These are phyloP conservation scores for Microplitis mediator DNA, from an alignment of 1,140 invertebrate genomes.

Conservation along the genomic window DNA sequence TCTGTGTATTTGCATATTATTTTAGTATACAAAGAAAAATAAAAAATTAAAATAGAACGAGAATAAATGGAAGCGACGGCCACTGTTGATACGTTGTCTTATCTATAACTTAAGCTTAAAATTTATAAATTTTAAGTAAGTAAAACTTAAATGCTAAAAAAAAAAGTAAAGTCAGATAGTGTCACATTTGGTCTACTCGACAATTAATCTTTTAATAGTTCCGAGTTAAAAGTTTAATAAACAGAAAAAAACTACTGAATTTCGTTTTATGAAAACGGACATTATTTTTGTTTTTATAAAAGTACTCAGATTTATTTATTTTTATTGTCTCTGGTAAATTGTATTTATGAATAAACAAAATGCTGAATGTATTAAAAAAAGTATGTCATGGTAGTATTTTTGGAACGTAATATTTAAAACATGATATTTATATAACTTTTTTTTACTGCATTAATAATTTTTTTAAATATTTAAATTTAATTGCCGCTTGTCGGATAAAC, in stretches of 20 bases:
- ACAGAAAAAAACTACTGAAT: neutral
- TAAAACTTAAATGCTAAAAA: conserved; percentile 15
- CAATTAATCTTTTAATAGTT: neutral
- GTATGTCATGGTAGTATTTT: too few relatives aligned
- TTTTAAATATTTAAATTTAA: neutral
- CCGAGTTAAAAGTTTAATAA: too few relatives aligned
- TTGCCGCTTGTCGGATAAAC: neutral
- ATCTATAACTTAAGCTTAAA: conserved; percentile 26
- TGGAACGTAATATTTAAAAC: neutral
- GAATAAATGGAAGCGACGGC: conserved; percentile 24
- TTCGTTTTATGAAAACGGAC: neutral
- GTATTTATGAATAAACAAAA: too few relatives aligned
- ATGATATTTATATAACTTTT: neutral
- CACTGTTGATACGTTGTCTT: conserved; percentile 26
- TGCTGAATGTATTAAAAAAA: too few relatives aligned
- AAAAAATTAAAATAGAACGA: conserved; percentile 3
- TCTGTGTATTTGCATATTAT: neutral
- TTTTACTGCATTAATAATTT: neutral
- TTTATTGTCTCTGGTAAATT: too few relatives aligned
- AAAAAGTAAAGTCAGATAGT: neutral
- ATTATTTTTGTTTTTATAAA: neutral
- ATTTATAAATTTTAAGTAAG: conserved; percentile 13
- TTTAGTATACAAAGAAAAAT: neutral
- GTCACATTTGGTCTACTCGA: conserved; percentile 12
- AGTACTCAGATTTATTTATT: neutral